Evolutionary conservation across 2,797 vertebrate genomes (phyloP).

Genomic region (Melopsittacus undulatus): DNA sequence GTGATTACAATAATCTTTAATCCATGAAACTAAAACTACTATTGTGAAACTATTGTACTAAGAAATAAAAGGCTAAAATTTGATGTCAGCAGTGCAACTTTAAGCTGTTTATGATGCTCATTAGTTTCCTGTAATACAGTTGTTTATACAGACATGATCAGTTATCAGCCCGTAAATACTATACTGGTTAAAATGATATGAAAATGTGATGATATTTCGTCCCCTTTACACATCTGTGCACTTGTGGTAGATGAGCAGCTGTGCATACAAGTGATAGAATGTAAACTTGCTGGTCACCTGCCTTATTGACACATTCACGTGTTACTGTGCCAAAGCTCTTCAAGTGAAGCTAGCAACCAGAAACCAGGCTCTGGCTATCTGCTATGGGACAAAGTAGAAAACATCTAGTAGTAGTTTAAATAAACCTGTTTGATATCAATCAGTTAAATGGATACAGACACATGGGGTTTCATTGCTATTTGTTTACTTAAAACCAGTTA

Average conservation of each 20-base stretch:
- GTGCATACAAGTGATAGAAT: slow-evolving; percentile 55
- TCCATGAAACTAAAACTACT: neutral
- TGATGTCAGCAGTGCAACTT: neutral
- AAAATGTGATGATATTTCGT: slow-evolving; percentile 25
- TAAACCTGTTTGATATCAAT: slow-evolving; percentile 12
- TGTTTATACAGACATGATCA: neutral
- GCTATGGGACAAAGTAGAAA: neutral
- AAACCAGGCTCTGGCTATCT: neutral
- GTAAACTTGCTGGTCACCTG: slow-evolving; percentile 18
- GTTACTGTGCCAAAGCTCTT: slow-evolving; percentile 35
- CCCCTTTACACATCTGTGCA: slow-evolving; percentile 48
- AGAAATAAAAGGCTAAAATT: neutral
- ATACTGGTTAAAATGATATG: neutral
- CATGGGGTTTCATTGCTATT: neutral
- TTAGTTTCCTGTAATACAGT: neutral
- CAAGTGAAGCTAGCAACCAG: slow-evolving; percentile 10
- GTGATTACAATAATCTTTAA: neutral
- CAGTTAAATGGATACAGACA: slow-evolving; percentile 1
- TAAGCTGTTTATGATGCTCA: neutral
- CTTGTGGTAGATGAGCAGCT: slow-evolving; percentile 2
- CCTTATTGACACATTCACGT: slow-evolving; percentile 6
- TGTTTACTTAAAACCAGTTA: slow-evolving; percentile 8
- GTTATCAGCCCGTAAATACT: neutral
- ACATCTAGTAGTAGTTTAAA: neutral
- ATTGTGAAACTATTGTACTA: neutral